Conservation (phyloP, 2,888 invertebrate genomes). For the Pandemis cinnamomeana region DNA sequence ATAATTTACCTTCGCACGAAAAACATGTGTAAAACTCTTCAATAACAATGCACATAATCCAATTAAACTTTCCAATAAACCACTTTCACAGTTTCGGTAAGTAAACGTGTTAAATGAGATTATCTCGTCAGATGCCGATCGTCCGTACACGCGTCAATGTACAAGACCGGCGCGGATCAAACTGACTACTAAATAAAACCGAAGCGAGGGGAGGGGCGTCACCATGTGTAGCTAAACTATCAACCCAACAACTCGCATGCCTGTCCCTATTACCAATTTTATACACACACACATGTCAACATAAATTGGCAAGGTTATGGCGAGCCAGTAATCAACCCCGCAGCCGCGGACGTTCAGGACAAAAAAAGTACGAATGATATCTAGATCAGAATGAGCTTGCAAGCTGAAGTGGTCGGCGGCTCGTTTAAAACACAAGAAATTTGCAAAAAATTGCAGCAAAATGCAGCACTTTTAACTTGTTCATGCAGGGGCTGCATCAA, state of each 20-base stretch:
- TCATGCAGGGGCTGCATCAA: slow-evolving; percentile 6
- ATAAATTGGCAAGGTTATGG: slow-evolving; percentile 62
- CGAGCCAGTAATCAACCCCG: slow-evolving; percentile 61
- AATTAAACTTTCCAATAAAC: slow-evolving; percentile 37
- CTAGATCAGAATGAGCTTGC: slow-evolving; percentile 46
- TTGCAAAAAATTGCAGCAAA: not conserved
- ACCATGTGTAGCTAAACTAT: slow-evolving; percentile 64
- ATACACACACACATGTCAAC: slow-evolving; percentile 50
- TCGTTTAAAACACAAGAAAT: slow-evolving; percentile 4
- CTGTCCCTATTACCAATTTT: slow-evolving; percentile 61
- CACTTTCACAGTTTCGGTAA: slow-evolving; percentile 35
- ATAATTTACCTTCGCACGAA: slow-evolving; percentile 32
- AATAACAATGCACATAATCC: slow-evolving; percentile 31
- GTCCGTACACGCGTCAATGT: slow-evolving; percentile 63
- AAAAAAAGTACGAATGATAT: slow-evolving; percentile 57
- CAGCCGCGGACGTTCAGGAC: slow-evolving; percentile 60
- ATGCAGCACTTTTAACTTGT: slow-evolving; percentile 1
- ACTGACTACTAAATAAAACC: slow-evolving; percentile 67
- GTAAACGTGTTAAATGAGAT: slow-evolving; percentile 30
- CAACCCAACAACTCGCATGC: slow-evolving; percentile 62
- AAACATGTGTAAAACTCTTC: slow-evolving; percentile 30
- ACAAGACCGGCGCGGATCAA: slow-evolving; percentile 65
- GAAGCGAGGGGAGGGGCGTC: slow-evolving; percentile 65
- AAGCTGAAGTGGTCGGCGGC: slow-evolving; percentile 17
- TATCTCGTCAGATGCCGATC: slow-evolving; percentile 45